Conservation (phyloP, 2,888 invertebrate genomes). For the Melangyna quadrimaculata region DNA sequence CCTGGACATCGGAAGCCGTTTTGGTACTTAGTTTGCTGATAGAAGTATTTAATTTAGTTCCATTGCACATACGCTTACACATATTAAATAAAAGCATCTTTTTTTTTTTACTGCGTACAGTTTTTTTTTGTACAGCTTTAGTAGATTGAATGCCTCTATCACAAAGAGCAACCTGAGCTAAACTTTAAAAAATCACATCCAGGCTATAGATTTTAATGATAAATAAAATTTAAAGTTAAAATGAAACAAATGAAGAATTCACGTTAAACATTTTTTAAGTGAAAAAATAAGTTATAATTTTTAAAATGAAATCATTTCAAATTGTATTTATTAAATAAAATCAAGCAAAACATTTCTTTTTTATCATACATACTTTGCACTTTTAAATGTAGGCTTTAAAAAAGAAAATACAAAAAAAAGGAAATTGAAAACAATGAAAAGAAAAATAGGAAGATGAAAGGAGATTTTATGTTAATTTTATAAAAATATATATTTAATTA, state of each 20-base stretch:
- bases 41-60: background rate
- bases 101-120: background rate
- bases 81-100: background rate
- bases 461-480: constrained; percentile 73
- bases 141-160: background rate
- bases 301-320: constrained; percentile 32
- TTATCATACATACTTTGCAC: constrained; percentile 61
- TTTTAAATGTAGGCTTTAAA: constrained; percentile 52
- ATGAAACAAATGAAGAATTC: constrained; percentile 16
- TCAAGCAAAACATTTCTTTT: constrained; percentile 57
- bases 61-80: constrained; percentile 4
- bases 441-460: constrained; percentile 40
- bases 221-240: background rate
- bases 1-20: background rate
- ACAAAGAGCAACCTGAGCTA: background rate
- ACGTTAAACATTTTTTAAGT: constrained; percentile 8
- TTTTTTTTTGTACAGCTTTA: background rate
- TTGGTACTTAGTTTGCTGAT: background rate
- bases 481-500: constrained; percentile 73
- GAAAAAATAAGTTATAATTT: constrained; percentile 30
- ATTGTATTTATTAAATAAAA: constrained; percentile 66
- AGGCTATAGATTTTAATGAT: background rate
- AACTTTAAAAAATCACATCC: background rate
- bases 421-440: constrained; percentile 21
- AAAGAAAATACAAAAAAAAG: no score